phyloP scores from a whole-genome alignment of 2,888 invertebrate genomes.

The Metacarcinus magister region DNA sequence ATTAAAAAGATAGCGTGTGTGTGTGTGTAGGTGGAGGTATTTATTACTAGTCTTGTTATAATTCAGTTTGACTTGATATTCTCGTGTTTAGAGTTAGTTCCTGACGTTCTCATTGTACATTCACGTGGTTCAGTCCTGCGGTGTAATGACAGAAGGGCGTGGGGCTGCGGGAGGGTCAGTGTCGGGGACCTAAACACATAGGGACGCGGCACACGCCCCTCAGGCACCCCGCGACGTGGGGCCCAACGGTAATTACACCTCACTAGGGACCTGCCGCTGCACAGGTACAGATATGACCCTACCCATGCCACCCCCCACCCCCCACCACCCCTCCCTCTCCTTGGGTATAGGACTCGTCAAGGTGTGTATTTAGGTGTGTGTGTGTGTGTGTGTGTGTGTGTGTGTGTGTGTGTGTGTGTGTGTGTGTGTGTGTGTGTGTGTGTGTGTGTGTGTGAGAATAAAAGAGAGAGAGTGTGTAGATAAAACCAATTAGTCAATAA shows the following conservation, averaged over 20 bases:
- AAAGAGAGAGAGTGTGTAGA: background rate
- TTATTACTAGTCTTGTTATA: no score
- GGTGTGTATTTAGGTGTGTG: background rate
- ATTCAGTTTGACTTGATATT: background rate
- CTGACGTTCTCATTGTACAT: background rate
- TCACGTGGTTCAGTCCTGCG: background rate
- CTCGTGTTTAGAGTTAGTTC: background rate
- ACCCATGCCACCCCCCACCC: background rate
- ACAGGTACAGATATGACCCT: background rate
- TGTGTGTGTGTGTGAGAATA: background rate
- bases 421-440: no score
- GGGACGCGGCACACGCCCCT: background rate
- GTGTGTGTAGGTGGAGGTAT: background rate
- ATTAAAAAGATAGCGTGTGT: no score
- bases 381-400: background rate
- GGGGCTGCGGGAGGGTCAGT: background rate
- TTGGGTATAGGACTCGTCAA: background rate
- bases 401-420: background rate
- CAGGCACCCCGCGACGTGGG: slow-evolving; percentile 37
- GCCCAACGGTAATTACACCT: slow-evolving; percentile 51
- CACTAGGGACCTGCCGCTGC: background rate
- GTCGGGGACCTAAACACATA: background rate
- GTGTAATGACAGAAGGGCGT: slow-evolving; percentile 1
- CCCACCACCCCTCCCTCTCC: background rate
- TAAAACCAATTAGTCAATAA: background rate